Base-by-base conservation (phyloP, 2,113 vertebrate species). In the Nyctibius bracteatus region DNA sequence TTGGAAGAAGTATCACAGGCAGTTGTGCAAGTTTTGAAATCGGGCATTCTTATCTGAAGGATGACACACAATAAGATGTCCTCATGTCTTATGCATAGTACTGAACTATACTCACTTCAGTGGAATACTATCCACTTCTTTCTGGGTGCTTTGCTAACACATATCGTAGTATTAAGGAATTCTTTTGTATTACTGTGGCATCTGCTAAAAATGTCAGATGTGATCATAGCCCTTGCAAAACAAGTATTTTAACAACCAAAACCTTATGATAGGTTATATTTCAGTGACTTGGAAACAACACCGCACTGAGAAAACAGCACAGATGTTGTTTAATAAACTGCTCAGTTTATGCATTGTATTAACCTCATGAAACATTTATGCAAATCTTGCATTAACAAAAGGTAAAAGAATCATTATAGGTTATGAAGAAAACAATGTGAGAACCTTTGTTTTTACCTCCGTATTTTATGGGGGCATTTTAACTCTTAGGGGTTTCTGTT, bases 341-440 rank as follows among this genome's bases (percentile, higher is more conserved):
- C 96, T 97, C 75, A 58, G 96, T 97, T 98, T 97, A 97, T 95
- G 96, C 98, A 97, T 97, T 97, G 97, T 97, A 95, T 97, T 97
- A 97, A 98, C 95, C 97, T 97, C 98, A 97, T 97, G 98, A 98
- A 98, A 98, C 97, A 98, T 98, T 97, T 98, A 98, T 98, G 98
- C 97, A 97, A 98, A 98, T 98, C 97, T 98, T 93, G 79, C 96
- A 95, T 96, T 96, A 97, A 98, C 97, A 98, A 98, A 98, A 98
- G 98, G 98, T 98, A 96, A 96, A 97, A 97, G 97, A 94, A 96
- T 96, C 95, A 89, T 97, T 95, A 95, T 88, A 86, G 74, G 94
- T 96, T 97, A 97, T 92, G 97, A 93, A 96, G 96, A 97, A 93
- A 83, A 96, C 95, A 95, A 94, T 94, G 96, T 90, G 95, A 96